Evolutionary conservation across 2,888 invertebrate species (phyloP).

Genomic region (Heteromurus nitidus): DNA sequence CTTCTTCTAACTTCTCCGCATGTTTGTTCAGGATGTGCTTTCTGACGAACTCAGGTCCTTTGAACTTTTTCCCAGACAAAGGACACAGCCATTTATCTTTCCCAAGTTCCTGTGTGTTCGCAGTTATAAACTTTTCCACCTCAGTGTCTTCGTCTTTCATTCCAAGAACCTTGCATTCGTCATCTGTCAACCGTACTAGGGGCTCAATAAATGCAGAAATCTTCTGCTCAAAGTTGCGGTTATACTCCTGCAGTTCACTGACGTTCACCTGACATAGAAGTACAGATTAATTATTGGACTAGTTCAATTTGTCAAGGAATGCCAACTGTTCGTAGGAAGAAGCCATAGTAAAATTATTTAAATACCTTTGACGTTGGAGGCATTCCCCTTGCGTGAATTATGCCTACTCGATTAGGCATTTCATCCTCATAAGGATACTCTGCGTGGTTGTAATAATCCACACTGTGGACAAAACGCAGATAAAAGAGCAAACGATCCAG

Average conservation of each 20-base stretch:
- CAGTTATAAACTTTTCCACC: conserved; percentile 95
- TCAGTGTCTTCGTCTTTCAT: conserved; percentile 85
- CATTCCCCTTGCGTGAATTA: conserved; percentile 96
- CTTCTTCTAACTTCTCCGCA: conserved; percentile 96
- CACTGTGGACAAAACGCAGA: conserved; percentile 96
- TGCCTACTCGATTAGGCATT: conserved; percentile 99
- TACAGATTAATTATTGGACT: too few relatives aligned
- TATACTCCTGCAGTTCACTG: conserved; percentile 85
- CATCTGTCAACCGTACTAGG: conserved; percentile 81
- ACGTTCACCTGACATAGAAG: conserved; percentile 80
- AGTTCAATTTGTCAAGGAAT: not conserved
- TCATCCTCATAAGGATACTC: conserved; percentile 99
- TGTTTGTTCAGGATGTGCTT: conserved; percentile 99
- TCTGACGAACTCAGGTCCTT: conserved; percentile 97
- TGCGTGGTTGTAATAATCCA: conserved; percentile 99
- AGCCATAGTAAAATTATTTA: conserved; percentile 28
- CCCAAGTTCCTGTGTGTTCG: conserved; percentile 96
- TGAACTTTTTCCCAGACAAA: conserved; percentile 98
- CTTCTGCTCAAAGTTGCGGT: conserved; percentile 90
- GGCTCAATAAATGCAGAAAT: conserved; percentile 92
- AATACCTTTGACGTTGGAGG: conserved; percentile 87
- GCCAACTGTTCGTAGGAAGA: too few relatives aligned
- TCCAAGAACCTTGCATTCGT: conserved; percentile 89
- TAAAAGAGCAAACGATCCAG: conserved; percentile 91
- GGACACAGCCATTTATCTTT: conserved; percentile 99